A percentile compares a stretch with the other conserved stretches of the same genome.
Conservation (phyloP, 2,113 vertebrate genomes). For the Grallaria varia region DNA sequence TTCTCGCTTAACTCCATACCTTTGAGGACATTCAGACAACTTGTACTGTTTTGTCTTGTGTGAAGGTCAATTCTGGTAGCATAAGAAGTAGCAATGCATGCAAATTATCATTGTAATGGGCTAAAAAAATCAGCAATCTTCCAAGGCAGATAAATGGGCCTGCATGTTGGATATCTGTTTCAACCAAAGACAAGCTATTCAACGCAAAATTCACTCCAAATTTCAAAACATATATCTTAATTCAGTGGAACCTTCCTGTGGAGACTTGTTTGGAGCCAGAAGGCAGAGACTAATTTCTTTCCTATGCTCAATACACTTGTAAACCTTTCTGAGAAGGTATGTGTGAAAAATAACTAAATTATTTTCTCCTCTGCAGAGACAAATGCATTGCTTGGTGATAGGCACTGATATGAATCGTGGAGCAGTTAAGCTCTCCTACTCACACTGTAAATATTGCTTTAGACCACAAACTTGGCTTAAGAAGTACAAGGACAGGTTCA, state of each 20-base stretch:
- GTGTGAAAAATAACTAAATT: not conserved
- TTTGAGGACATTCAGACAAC: not conserved
- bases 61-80: not conserved
- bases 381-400: not conserved
- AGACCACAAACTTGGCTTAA: not conserved
- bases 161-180: not conserved
- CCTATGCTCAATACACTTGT: not conserved
- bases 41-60: not conserved
- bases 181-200: not conserved
- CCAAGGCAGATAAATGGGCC: not conserved
- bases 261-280: not conserved
- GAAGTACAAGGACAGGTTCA: not conserved
- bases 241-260: not conserved
- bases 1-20: not conserved
- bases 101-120: not conserved
- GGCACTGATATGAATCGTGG: not conserved
- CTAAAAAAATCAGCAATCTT: not conserved
- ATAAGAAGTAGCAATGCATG: not conserved
- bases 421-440: not conserved
- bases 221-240: not conserved
- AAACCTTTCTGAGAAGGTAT: not conserved
- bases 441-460: conserved; percentile 3
- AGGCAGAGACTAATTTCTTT: not conserved
- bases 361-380: not conserved
- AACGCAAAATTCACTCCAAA: not conserved